Percentiles rank a stretch among this genome's conserved stretches.
These are phyloP conservation scores for Odontomyia ornata DNA, from an alignment of 2,888 invertebrate genomes.

Conservation along the genomic window DNA sequence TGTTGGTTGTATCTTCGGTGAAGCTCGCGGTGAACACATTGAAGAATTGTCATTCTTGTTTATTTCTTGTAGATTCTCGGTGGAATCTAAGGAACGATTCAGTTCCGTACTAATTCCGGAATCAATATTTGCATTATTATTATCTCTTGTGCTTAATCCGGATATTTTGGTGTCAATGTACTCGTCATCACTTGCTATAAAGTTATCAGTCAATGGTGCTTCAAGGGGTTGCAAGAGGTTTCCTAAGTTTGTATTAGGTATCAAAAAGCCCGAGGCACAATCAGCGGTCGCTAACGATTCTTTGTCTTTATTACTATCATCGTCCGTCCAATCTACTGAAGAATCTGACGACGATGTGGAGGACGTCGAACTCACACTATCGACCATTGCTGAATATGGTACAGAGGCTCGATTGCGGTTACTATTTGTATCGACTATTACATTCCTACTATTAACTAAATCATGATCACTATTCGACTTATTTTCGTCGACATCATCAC, in stretches of 20 bases:
- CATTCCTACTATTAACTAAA: conserved; percentile 52
- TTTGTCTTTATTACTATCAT: conserved; percentile 55
- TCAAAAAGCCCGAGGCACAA: conserved; percentile 63
- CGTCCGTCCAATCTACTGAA: conserved; percentile 59
- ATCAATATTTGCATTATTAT: conserved; percentile 41
- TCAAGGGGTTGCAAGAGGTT: conserved; percentile 63
- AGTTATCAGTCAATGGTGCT: conserved; percentile 63
- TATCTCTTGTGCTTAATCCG: neutral
- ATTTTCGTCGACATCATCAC: conserved; percentile 51
- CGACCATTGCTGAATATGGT: conserved; percentile 43
- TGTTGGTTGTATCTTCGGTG: conserved; percentile 33
- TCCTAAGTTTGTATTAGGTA: conserved; percentile 64
- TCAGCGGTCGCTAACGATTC: conserved; percentile 59
- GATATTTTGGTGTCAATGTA: conserved; percentile 53
- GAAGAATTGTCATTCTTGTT: conserved; percentile 35
- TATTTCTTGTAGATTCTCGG: conserved; percentile 54
- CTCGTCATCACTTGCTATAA: conserved; percentile 61
- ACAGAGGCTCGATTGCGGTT: conserved; percentile 30
- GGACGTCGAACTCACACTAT: conserved; percentile 55
- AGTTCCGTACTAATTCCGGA: conserved; percentile 69
- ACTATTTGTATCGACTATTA: conserved; percentile 50
- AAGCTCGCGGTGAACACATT: conserved; percentile 26
- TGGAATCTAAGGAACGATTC: conserved; percentile 71
- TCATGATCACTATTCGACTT: conserved; percentile 54
- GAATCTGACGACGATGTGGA: conserved; percentile 55